Evolutionary conservation across 2,797 vertebrate species (phyloP).

Genomic region (Oryzias dopingdopingensis): DNA sequence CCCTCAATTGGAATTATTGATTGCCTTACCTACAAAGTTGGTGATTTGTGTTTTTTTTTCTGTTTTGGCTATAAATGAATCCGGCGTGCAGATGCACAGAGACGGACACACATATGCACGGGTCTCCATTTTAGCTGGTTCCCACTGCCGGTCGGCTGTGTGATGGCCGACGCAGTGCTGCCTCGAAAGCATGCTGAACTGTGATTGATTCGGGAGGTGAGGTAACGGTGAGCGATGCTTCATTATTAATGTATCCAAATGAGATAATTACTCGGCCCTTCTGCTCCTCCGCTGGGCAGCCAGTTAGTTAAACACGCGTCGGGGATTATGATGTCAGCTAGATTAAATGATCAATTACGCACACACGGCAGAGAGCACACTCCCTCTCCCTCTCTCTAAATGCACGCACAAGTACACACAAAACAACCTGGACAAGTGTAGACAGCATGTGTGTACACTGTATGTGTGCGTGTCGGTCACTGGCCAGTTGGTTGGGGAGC

Average conservation of each 20-base stretch:
- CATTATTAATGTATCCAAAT: constrained; percentile 71
- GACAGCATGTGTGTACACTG: constrained; percentile 25
- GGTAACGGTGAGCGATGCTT: constrained; percentile 60
- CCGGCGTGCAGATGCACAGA: constrained; percentile 26
- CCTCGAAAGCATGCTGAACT: background rate
- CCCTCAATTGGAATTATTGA: constrained; percentile 47
- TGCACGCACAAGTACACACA: constrained; percentile 37
- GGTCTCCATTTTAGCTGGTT: constrained; percentile 68
- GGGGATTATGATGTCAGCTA: constrained; percentile 75
- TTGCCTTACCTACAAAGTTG: constrained; percentile 43
- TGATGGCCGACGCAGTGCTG: constrained; percentile 66
- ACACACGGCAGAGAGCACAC: constrained; percentile 42
- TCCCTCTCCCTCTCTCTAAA: constrained; percentile 28
- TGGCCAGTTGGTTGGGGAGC: constrained; percentile 62
- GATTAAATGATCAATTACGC: constrained; percentile 75
- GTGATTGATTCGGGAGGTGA: constrained; percentile 58
- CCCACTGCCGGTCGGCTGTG: constrained; percentile 41
- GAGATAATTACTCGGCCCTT: constrained; percentile 75
- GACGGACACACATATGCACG: constrained; percentile 20
- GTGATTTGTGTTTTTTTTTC: constrained; percentile 51
- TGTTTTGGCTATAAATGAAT: constrained; percentile 25
- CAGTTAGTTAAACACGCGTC: constrained; percentile 77
- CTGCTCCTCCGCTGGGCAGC: constrained; percentile 53
- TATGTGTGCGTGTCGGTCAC: constrained; percentile 58
- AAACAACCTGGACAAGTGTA: constrained; percentile 21